phyloP scores from a whole-genome alignment of 1,140 invertebrate species.

The Apis dorsata region DNA sequence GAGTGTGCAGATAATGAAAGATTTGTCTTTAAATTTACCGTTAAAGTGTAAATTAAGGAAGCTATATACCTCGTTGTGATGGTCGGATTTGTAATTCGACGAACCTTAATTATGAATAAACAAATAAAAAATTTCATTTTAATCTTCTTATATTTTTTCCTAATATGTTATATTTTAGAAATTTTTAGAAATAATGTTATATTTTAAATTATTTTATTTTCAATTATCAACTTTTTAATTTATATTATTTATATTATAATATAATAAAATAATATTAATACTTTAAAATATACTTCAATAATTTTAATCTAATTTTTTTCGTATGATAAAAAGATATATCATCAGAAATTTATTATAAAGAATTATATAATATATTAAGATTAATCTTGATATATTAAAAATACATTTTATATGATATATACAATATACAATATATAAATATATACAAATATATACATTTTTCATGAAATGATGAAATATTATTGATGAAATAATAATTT shows the following conservation, averaged over 20 bases:
- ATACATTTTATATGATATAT: not conserved
- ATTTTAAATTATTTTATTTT: not conserved
- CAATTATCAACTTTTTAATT: too few relatives aligned
- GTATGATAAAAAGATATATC: too few relatives aligned
- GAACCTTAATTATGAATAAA: conserved; percentile 77
- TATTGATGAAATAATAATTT: not conserved
- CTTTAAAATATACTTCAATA: too few relatives aligned
- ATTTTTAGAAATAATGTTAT: not conserved
- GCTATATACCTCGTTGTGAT: conserved; percentile 80
- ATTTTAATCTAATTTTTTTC: too few relatives aligned
- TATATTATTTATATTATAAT: too few relatives aligned
- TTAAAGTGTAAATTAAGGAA: conserved; percentile 69
- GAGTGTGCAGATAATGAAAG: conserved; percentile 29
- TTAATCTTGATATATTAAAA: not conserved
- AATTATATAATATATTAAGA: not conserved
- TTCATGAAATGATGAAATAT: too few relatives aligned
- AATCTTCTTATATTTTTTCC: not conserved
- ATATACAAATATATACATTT: not conserved
- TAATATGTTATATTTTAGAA: not conserved
- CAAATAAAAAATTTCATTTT: conserved; percentile 67
- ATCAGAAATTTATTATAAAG: not conserved
- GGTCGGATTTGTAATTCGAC: conserved; percentile 69
- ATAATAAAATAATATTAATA: too few relatives aligned
- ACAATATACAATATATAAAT: not conserved
- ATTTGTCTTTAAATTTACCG: conserved; percentile 68